Evolutionary conservation across 1,140 invertebrate species (phyloP).

Genomic region (Arion vulgaris): DNA sequence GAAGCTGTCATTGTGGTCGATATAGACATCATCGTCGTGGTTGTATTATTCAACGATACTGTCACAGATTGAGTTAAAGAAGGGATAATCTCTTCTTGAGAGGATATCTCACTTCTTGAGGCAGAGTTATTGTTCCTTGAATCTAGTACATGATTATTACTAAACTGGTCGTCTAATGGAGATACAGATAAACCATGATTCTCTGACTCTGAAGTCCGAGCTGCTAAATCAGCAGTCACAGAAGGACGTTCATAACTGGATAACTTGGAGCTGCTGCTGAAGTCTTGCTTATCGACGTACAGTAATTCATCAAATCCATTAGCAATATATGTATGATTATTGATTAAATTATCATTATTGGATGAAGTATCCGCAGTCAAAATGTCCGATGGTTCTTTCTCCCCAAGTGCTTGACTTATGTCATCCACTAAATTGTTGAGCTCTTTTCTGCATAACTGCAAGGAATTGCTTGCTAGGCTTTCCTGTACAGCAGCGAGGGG

Average conservation of each 20-base stretch:
- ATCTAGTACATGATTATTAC: not conserved
- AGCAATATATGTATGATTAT: conserved; percentile 59
- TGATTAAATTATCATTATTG: conserved; percentile 56
- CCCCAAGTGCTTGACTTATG: conserved; percentile 49
- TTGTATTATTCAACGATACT: conserved; percentile 39
- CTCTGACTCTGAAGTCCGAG: not conserved
- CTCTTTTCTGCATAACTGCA: conserved; percentile 23
- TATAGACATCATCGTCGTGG: not conserved
- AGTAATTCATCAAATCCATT: conserved; percentile 62
- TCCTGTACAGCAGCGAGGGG: not conserved
- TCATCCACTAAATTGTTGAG: conserved; percentile 43
- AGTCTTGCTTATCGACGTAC: conserved; percentile 39
- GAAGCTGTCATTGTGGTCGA: not conserved
- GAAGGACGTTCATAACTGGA: not conserved
- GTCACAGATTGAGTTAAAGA: not conserved
- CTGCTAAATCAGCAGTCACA: too few species aligned
- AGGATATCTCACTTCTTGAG: conserved; percentile 41
- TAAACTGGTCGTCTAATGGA: not conserved
- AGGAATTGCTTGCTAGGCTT: not conserved
- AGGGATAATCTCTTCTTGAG: conserved; percentile 27
- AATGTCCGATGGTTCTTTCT: conserved; percentile 28
- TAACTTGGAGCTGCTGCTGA: not conserved
- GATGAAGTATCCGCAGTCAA: not conserved
- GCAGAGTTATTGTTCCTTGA: conserved; percentile 33
- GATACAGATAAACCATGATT: not conserved